A percentile compares a stretch with the other conserved stretches of the same genome.
phyloP scores from a whole-genome alignment of 1,140 invertebrate species.

The Drosophila navojoa region DNA sequence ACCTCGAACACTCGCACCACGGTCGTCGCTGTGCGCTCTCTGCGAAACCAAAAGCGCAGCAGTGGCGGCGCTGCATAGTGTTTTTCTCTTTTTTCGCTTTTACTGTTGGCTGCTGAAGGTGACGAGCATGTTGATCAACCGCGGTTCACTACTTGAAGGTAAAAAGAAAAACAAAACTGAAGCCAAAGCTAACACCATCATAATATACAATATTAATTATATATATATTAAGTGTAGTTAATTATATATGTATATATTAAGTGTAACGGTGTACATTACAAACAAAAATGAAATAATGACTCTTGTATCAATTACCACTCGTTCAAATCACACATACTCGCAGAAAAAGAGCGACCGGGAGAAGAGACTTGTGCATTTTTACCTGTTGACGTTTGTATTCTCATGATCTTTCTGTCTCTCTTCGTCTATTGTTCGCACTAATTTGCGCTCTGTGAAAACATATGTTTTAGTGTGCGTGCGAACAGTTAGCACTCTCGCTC shows the following conservation, averaged over 20 bases:
- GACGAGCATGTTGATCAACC: conserved; percentile 74
- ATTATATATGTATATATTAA: not conserved
- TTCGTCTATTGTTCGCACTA: not conserved
- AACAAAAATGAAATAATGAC: conserved; percentile 3
- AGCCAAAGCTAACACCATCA: no score
- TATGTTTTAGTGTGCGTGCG: no score
- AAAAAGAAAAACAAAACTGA: conserved; percentile 40
- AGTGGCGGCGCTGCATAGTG: conserved; percentile 63
- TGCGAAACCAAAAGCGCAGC: conserved; percentile 20
- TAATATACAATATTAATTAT: no score
- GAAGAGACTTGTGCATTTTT: conserved; percentile 2
- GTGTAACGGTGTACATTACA: no score
- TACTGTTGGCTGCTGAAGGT: conserved; percentile 64
- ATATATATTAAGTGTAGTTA: no score
- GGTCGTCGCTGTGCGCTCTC: conserved; percentile 7
- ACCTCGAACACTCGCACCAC: not conserved
- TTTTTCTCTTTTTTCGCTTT: conserved; percentile 66
- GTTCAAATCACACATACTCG: no score
- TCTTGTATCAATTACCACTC: not conserved
- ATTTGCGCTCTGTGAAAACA: conserved; percentile 3
- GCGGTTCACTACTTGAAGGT: conserved; percentile 71
- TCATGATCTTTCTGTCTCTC: not conserved
- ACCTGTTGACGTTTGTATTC: conserved; percentile 18
- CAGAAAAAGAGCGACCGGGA: no score
- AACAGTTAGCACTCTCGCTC: no score